phyloP scores from a whole-genome alignment of 2,888 invertebrate species.

The Cryptus armator region DNA sequence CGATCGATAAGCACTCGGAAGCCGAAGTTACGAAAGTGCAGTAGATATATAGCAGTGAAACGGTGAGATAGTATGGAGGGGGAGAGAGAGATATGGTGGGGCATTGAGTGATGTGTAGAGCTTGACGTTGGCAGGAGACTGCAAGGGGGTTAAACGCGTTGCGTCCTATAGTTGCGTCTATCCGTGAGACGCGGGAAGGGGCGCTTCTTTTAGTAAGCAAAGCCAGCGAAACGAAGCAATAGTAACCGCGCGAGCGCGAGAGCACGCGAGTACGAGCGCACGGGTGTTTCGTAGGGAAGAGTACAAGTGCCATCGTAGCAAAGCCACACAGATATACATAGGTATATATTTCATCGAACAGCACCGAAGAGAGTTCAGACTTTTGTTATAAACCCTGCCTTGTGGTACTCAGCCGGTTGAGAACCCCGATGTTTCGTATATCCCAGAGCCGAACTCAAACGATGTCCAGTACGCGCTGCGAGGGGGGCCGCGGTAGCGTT shows the following conservation, averaged over 20 bases:
- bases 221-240: slow-evolving; percentile 1
- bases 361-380: slow-evolving; percentile 8
- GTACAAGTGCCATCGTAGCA: slow-evolving; percentile 13
- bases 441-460: slow-evolving; percentile 74
- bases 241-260: slow-evolving; percentile 8
- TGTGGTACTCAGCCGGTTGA: slow-evolving; percentile 71
- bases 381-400: not conserved
- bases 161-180: slow-evolving; percentile 49
- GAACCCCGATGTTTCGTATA: slow-evolving; percentile 76
- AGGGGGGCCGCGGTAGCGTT: slow-evolving; percentile 74
- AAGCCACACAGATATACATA: slow-evolving; percentile 8
- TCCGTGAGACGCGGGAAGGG: slow-evolving; percentile 36
- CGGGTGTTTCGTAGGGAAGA: slow-evolving; percentile 25
- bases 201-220: not conserved
- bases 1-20: slow-evolving; percentile 65
- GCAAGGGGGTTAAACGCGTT: slow-evolving; percentile 25
- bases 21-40: slow-evolving; percentile 59
- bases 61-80: not conserved
- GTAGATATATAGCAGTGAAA: slow-evolving; percentile 10
- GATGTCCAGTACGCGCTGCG: slow-evolving; percentile 77
- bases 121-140: slow-evolving; percentile 17
- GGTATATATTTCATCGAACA: not conserved
- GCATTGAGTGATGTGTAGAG: slow-evolving; percentile 9
- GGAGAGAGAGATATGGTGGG: slow-evolving; percentile 7
- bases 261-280: not conserved